phyloP scores from a whole-genome alignment of 2,797 vertebrate genomes.

The Cirrhinus mrigala region DNA sequence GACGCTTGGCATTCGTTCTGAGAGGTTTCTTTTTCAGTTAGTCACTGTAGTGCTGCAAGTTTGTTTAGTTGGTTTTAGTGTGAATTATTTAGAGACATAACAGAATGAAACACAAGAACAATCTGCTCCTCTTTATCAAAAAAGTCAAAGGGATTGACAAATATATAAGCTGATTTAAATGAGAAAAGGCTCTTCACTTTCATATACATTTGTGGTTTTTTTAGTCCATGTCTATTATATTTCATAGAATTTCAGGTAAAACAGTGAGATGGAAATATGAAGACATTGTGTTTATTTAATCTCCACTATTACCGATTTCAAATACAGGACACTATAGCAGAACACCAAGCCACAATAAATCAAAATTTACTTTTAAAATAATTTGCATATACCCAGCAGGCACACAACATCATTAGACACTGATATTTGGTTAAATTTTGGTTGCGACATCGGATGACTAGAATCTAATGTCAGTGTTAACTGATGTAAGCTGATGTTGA shows the following conservation, averaged over 20 bases:
- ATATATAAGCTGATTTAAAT: background rate
- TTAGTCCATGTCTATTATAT: background rate
- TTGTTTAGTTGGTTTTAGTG: background rate
- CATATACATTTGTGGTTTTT: background rate
- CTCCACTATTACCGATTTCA: background rate
- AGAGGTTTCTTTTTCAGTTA: background rate
- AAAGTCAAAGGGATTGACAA: background rate
- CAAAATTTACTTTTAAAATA: background rate
- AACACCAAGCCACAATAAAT: background rate
- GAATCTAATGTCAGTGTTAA: no score
- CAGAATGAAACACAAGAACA: background rate
- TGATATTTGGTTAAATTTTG: no score
- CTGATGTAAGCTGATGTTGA: no score
- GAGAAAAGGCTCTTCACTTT: background rate
- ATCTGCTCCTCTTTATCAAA: background rate
- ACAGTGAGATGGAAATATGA: background rate
- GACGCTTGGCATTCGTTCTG: background rate
- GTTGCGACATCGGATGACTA: no score
- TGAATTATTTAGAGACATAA: constrained; percentile 5
- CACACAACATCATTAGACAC: no score
- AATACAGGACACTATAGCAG: background rate
- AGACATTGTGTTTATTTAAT: constrained; percentile 8
- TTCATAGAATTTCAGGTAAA: background rate
- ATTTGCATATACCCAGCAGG: background rate
- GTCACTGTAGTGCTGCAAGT: background rate